Evolutionary conservation across 1,140 invertebrate species (phyloP).

Genomic region (Atta texana): DNA sequence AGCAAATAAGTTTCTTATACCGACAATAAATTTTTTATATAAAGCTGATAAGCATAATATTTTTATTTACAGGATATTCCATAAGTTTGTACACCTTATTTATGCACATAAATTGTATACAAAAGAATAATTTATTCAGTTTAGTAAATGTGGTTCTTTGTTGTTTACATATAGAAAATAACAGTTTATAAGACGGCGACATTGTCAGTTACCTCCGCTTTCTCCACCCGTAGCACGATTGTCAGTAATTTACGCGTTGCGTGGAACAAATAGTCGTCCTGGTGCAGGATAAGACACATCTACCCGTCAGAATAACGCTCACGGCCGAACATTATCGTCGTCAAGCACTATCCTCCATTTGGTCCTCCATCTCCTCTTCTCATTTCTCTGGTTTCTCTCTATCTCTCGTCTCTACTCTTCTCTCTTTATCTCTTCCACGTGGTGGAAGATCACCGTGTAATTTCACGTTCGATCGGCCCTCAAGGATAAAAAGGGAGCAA

Average conservation of each 20-base stretch:
- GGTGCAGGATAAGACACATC: slow-evolving; percentile 68
- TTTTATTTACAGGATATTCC: background rate
- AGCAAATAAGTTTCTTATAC: slow-evolving; percentile 2
- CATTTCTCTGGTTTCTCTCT: slow-evolving; percentile 4
- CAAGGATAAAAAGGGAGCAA: slow-evolving; percentile 67
- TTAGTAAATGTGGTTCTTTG: background rate
- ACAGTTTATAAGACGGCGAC: slow-evolving; percentile 42
- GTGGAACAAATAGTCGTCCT: slow-evolving; percentile 75
- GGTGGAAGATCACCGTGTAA: slow-evolving; percentile 59
- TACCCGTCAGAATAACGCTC: slow-evolving; percentile 70
- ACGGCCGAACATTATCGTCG: slow-evolving; percentile 73
- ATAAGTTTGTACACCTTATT: background rate
- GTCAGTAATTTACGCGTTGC: slow-evolving; percentile 76
- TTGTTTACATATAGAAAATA: background rate
- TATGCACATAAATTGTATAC: background rate
- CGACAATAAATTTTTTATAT: background rate
- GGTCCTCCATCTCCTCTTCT: background rate
- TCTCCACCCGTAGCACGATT: slow-evolving; percentile 55
- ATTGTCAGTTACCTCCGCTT: slow-evolving; percentile 47
- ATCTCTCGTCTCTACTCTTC: background rate
- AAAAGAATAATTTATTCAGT: slow-evolving; percentile 7
- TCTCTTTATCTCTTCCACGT: slow-evolving; percentile 26
- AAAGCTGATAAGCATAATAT: background rate
- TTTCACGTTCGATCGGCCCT: slow-evolving; percentile 72
- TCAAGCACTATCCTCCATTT: slow-evolving; percentile 55